A percentile compares a stretch with the other conserved stretches of the same genome.
These are phyloP conservation scores for Panopea generosa DNA, from an alignment of 2,888 invertebrate species.

Conservation along the genomic window DNA sequence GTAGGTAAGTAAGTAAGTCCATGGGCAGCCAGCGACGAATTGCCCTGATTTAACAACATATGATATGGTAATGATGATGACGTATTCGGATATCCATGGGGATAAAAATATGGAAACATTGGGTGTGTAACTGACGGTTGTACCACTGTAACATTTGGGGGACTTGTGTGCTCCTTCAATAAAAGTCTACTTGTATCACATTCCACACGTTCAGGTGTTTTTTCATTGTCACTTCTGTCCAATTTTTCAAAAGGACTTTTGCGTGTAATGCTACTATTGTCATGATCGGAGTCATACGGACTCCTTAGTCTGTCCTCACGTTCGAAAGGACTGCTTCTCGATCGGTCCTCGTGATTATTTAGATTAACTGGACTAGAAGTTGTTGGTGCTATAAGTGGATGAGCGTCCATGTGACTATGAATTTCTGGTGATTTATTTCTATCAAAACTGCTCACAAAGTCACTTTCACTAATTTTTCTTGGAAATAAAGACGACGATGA, in stretches of 20 bases:
- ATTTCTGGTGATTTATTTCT: conserved; percentile 63
- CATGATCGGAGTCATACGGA: conserved; percentile 48
- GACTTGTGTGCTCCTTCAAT: conserved; percentile 75
- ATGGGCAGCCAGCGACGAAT: conserved; percentile 67
- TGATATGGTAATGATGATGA: conserved; percentile 86
- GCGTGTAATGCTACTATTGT: conserved; percentile 25
- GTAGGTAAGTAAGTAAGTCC: conserved; percentile 70
- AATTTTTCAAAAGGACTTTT: conserved; percentile 52
- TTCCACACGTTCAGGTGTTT: conserved; percentile 46
- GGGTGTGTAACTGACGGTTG: conserved; percentile 96
- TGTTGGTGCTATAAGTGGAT: conserved; percentile 25
- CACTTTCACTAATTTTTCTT: conserved; percentile 64
- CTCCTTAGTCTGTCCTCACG: conserved; percentile 37
- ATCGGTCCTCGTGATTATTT: conserved; percentile 27
- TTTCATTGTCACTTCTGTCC: conserved; percentile 52
- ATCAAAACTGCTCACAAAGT: conserved; percentile 66
- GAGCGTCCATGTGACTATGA: conserved; percentile 54
- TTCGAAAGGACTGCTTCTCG: conserved; percentile 39
- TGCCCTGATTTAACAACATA: conserved; percentile 68
- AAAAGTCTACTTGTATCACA: conserved; percentile 58
- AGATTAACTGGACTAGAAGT: conserved; percentile 60
- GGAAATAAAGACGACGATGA: conserved; percentile 50
- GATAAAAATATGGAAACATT: conserved; percentile 96
- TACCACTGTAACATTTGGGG: conserved; percentile 94
- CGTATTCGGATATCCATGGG: conserved; percentile 90